These are phyloP conservation scores for Hololepta plana DNA, from an alignment of 2,888 invertebrate species.

Conservation along the genomic window DNA sequence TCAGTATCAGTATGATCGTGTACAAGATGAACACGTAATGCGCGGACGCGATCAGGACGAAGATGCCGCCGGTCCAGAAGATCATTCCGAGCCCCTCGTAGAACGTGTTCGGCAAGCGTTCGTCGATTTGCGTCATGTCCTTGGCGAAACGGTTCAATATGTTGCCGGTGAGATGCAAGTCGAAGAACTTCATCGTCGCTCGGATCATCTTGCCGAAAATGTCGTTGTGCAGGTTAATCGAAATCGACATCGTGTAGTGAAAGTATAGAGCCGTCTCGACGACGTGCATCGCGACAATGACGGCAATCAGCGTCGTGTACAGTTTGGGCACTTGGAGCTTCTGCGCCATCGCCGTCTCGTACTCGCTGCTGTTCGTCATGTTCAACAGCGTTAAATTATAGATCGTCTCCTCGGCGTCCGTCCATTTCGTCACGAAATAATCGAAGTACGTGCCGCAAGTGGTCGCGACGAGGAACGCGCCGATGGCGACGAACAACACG, in stretches of 20 bases:
- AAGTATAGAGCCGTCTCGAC: conserved; percentile 15
- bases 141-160: conserved; percentile 15
- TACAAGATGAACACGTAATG: conserved; percentile 22
- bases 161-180: conserved; percentile 13
- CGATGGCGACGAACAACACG: too few relatives aligned
- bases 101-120: conserved; percentile 11
- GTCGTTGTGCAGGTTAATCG: conserved; percentile 12
- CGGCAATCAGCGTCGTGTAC: conserved; percentile 13
- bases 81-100: too few relatives aligned
- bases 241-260: conserved; percentile 14
- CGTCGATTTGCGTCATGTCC: conserved; percentile 14
- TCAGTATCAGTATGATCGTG: conserved; percentile 34
- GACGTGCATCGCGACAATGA: conserved; percentile 11
- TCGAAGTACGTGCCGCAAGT: conserved; percentile 13
- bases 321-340: conserved; percentile 8
- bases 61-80: too few relatives aligned
- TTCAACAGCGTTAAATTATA: too few relatives aligned
- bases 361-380: too few relatives aligned
- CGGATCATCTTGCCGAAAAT: conserved; percentile 11
- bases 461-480: too few relatives aligned
- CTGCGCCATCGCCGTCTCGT: too few relatives aligned
- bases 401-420: not conserved
- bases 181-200: conserved; percentile 14
- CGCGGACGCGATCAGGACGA: not conserved
- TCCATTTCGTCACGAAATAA: conserved; percentile 13